phyloP scores from a whole-genome alignment of 2,113 vertebrate species.

The Poeciliopsis retropinna region DNA sequence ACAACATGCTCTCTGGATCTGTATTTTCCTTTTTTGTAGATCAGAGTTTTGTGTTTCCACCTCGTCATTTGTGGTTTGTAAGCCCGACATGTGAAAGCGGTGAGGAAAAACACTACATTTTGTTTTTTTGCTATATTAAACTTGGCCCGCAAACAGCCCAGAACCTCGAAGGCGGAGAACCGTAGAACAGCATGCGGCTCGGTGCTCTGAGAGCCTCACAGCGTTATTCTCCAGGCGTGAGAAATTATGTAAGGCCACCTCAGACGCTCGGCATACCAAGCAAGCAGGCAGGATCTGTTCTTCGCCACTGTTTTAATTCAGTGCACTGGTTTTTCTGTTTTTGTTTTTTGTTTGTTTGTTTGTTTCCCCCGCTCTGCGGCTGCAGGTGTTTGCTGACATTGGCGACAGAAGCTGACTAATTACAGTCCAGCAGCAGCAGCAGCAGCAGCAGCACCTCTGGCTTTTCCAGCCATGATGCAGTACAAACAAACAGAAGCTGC shows the following conservation, averaged over 20 bases:
- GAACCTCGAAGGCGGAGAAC: slow-evolving; percentile 25
- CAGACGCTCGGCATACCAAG: slow-evolving; percentile 31
- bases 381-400: slow-evolving; percentile 37
- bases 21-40: neutral
- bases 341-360: too few species aligned
- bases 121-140: slow-evolving; percentile 43
- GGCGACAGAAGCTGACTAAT: slow-evolving; percentile 60
- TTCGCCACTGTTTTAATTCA: slow-evolving; percentile 3
- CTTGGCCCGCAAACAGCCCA: slow-evolving; percentile 34
- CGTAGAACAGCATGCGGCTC: neutral
- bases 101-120: slow-evolving; percentile 28
- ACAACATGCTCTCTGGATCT: slow-evolving; percentile 23
- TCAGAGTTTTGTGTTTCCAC: slow-evolving; percentile 31
- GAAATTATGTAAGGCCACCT: slow-evolving; percentile 18
- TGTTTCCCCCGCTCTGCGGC: neutral
- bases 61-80: slow-evolving; percentile 35
- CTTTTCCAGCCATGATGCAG: slow-evolving; percentile 30
- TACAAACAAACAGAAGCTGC: slow-evolving; percentile 23
- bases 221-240: slow-evolving; percentile 16
- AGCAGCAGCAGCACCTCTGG: neutral
- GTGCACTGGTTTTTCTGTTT: too few species aligned
- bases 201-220: slow-evolving; percentile 13
- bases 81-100: slow-evolving; percentile 21
- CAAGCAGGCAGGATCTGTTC: slow-evolving; percentile 9
- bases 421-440: slow-evolving; percentile 43